Percentiles rank a stretch among this genome's conserved stretches.
phyloP scores from a whole-genome alignment of 2,113 vertebrate species.

The Microtus richardsoni region DNA sequence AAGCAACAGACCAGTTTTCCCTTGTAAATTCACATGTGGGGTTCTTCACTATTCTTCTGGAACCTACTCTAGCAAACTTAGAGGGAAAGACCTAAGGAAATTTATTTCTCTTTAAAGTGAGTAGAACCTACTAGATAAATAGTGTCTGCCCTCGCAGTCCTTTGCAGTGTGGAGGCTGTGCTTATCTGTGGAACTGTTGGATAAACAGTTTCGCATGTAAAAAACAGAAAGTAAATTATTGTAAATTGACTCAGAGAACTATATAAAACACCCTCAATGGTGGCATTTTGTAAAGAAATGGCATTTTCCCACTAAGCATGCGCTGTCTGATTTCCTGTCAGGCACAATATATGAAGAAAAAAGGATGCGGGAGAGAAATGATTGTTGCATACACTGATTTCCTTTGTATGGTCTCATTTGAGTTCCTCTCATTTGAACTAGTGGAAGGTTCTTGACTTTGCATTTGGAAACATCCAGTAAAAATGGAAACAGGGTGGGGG shows the following conservation, averaged over 20 bases:
- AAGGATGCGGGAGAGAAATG: slow-evolving; percentile 68
- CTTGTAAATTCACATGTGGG: not conserved
- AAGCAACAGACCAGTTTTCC: slow-evolving; percentile 38
- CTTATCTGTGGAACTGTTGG: slow-evolving; percentile 27
- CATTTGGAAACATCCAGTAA: slow-evolving; percentile 87
- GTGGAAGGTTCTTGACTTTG: slow-evolving; percentile 88
- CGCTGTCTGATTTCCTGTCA: slow-evolving; percentile 66
- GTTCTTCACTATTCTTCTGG: not conserved
- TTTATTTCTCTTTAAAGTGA: slow-evolving; percentile 11
- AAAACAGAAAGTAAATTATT: slow-evolving; percentile 1
- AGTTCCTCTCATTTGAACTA: slow-evolving; percentile 73
- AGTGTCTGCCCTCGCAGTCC: slow-evolving; percentile 52
- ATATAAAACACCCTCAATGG: not conserved
- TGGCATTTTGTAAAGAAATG: not conserved
- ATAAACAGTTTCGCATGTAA: slow-evolving; percentile 33
- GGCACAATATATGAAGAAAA: slow-evolving; percentile 68
- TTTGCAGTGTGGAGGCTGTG: slow-evolving; percentile 27
- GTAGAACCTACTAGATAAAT: slow-evolving; percentile 10
- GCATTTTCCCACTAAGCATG: slow-evolving; percentile 49
- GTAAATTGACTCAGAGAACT: slow-evolving; percentile 47
- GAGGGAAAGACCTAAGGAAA: not conserved
- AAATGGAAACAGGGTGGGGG: slow-evolving; percentile 69
- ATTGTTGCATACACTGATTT: slow-evolving; percentile 85
- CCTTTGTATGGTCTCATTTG: slow-evolving; percentile 86
- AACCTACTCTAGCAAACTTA: slow-evolving; percentile 47